Base-by-base conservation (phyloP, 2,113 vertebrate genomes). In the Notechis scutatus region DNA sequence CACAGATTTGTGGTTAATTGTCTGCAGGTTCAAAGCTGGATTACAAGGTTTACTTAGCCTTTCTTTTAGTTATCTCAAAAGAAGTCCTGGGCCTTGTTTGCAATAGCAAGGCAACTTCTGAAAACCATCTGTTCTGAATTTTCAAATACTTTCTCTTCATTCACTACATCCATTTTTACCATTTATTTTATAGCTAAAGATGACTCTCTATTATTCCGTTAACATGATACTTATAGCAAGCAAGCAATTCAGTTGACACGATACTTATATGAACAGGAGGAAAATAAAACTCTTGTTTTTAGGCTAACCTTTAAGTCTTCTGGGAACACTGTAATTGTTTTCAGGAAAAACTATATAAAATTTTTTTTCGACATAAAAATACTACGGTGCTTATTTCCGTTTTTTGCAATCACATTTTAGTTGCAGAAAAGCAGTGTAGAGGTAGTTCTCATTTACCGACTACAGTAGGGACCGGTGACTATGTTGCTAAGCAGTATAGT, bases 51-150 rank as follows among this genome's bases (percentile, higher is more conserved):
- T 54, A 52, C 47, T 47, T 47, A 47, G 59, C 89, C 20, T 90
- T 50, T 90, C 42, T 47, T 69, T 90, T 90, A 74, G 18, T 90
- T 74, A 64, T 90, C 61, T 5, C 47, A 90, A 23, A 20, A 5
- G n/a, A 74, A 54, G 29, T 94, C 21, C 95, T 39, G 85, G 42
- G 54, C 61, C 93, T 52, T 85, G 92, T 52, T 89, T 96, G 94
- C 86, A 94, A 93, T 20, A 55, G 94, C 95, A 94, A 91, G 92
- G 94, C 95, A 74, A 74, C 61, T 96, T 94, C 93, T 93, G 95
- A 89, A 94, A 95, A 34, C 94, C 93, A 96, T 97, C 95, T 97
- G 96, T 89, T 96, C 93, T 90, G 59, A 59, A 95, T 96, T 96
- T 97, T 93, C 91, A 96, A 95, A 92, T 54, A 92, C 94, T 95